Conservation (phyloP, 2,797 vertebrate genomes). For the Enteromius trimaculatus region DNA sequence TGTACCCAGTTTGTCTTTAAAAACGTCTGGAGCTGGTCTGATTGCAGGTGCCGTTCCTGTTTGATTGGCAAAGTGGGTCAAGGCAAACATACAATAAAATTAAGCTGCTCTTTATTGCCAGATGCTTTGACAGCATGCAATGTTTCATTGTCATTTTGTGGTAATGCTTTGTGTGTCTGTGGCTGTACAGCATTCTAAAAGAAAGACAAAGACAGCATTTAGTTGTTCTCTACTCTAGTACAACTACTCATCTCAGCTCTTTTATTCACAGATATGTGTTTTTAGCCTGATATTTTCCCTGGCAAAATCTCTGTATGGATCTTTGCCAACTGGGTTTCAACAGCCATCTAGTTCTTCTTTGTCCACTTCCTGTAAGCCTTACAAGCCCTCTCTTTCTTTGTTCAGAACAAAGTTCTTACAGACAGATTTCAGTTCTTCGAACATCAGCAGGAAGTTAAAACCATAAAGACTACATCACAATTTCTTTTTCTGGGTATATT, state of each 20-base stretch:
- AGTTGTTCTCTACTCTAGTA: neutral
- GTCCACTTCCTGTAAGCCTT: conserved; percentile 46
- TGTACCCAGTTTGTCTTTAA: neutral
- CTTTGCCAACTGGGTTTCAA: conserved; percentile 49
- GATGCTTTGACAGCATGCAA: neutral
- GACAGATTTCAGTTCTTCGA: conserved; percentile 17
- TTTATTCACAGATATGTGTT: conserved; percentile 36
- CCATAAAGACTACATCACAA: neutral
- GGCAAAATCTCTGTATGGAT: conserved; percentile 49
- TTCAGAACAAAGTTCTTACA: conserved; percentile 20
- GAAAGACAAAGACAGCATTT: conserved; percentile 1
- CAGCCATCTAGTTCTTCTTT: conserved; percentile 50
- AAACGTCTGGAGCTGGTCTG: conserved; percentile 27
- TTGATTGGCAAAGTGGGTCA: conserved; percentile 25
- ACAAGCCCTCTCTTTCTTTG: conserved; percentile 25
- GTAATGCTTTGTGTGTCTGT: conserved; percentile 34
- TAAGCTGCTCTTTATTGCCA: conserved; percentile 36
- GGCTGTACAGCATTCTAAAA: conserved; percentile 28
- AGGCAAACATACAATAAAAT: conserved; percentile 27
- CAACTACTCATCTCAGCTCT: conserved; percentile 20
- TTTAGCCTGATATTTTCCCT: conserved; percentile 40
- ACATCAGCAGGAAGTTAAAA: conserved; percentile 24
- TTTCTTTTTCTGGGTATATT: neutral
- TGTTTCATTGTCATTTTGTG: conserved; percentile 31
- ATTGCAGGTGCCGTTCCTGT: conserved; percentile 37